phyloP scores from a whole-genome alignment of 2,888 invertebrate genomes.

The Lampropteryx suffumata region DNA sequence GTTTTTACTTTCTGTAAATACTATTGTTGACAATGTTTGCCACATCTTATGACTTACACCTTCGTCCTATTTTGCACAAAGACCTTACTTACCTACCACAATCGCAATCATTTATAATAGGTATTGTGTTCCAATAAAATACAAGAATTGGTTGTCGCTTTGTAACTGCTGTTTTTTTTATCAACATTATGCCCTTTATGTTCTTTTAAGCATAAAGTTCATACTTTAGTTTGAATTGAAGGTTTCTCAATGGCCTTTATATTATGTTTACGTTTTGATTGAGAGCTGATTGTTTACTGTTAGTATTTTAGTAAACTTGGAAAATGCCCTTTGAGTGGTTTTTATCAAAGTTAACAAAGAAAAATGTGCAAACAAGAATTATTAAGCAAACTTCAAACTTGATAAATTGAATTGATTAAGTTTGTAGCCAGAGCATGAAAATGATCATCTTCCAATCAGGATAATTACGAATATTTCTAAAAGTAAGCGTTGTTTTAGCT shows the following conservation, averaged over 20 bases:
- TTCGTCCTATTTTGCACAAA: background rate
- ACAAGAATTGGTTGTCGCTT: conserved; percentile 47
- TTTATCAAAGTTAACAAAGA: too few species aligned
- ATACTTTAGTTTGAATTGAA: background rate
- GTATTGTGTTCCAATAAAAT: conserved; percentile 57
- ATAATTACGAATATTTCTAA: too few species aligned
- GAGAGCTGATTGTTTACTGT: conserved; percentile 35
- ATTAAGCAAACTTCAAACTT: too few species aligned
- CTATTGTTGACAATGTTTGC: too few species aligned
- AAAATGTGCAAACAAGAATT: too few species aligned
- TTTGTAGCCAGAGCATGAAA: too few species aligned
- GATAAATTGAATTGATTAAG: too few species aligned
- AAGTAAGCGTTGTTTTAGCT: too few species aligned
- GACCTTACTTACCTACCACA: conserved; percentile 15
- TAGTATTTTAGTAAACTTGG: conserved; percentile 14
- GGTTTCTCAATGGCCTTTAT: conserved; percentile 4
- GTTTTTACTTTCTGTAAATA: too few species aligned
- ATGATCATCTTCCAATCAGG: too few species aligned
- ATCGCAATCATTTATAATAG: conserved; percentile 34
- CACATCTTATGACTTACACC: background rate
- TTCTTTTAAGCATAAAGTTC: background rate
- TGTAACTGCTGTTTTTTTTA: conserved; percentile 34
- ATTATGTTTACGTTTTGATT: conserved; percentile 37
- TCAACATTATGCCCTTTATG: conserved; percentile 1
- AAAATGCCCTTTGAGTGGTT: conserved; percentile 2